Conservation (phyloP, 2,113 vertebrate genomes). For the Leptocoma aspasia region DNA sequence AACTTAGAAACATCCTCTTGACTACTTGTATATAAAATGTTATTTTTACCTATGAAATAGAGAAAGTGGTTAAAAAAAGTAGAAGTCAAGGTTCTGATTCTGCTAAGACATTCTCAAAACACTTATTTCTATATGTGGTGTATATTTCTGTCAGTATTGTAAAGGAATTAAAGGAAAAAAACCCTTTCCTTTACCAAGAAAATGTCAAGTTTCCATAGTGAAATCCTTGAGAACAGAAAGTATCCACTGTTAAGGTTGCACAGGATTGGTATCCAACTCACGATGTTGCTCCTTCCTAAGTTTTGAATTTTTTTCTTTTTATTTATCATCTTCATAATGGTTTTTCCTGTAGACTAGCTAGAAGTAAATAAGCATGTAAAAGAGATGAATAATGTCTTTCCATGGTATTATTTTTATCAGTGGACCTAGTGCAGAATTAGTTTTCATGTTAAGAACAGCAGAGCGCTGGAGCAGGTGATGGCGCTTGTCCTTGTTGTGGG, state of each 20-base stretch:
- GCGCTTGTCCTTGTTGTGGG: rapidly evolving
- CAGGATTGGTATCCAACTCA: neutral
- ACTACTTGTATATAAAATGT: neutral
- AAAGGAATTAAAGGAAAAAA: neutral
- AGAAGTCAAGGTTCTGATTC: neutral
- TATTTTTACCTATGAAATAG: neutral
- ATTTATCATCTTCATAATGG: neutral
- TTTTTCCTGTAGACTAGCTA: neutral
- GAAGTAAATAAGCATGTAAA: neutral
- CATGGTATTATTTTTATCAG: neutral
- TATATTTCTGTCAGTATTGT: neutral
- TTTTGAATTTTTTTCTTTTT: neutral
- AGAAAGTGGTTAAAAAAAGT: neutral
- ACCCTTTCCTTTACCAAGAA: neutral
- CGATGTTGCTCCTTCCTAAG: neutral
- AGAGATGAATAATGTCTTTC: neutral
- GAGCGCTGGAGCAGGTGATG: neutral
- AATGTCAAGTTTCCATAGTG: neutral
- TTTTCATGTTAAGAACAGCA: neutral
- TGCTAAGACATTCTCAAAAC: neutral
- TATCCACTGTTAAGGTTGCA: neutral
- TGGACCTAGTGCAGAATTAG: neutral
- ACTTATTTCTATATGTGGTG: neutral
- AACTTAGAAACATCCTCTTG: neutral
- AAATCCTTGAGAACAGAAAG: neutral